Evolutionary conservation across 2,797 vertebrate species (phyloP).

Genomic region (Cirrhinus molitorella): DNA sequence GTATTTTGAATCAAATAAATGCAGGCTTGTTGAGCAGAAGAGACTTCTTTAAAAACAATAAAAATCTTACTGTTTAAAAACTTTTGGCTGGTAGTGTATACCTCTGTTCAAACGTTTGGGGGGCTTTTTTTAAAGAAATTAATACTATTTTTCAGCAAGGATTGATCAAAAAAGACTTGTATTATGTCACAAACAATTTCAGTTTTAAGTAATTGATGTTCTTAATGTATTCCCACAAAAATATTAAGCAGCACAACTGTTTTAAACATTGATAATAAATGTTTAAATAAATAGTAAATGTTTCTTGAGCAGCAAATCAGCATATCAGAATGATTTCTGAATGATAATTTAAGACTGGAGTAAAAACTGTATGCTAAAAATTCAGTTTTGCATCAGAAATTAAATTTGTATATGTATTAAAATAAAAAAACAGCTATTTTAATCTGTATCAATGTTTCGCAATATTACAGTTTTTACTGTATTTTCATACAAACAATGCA

Average conservation of each 20-base stretch:
- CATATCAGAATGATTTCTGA: neutral
- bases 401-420: too few species aligned
- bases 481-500: too few species aligned
- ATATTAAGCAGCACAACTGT: neutral
- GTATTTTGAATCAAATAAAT: too few species aligned
- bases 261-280: neutral
- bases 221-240: neutral
- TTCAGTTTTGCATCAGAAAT: neutral
- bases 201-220: neutral
- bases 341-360: neutral
- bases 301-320: too few species aligned
- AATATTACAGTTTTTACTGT: neutral
- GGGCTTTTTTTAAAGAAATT: neutral
- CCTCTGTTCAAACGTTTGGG: too few species aligned
- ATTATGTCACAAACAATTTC: neutral
- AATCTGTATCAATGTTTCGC: neutral
- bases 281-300: too few species aligned
- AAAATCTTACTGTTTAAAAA: too few species aligned
- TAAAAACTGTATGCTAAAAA: neutral
- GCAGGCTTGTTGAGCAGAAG: too few species aligned
- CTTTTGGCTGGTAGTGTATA: too few species aligned
- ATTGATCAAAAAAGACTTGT: neutral
- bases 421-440: neutral
- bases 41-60: too few species aligned
- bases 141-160: neutral